phyloP scores from a whole-genome alignment of 2,888 invertebrate species.

The Scelioninae gen. 1 region DNA sequence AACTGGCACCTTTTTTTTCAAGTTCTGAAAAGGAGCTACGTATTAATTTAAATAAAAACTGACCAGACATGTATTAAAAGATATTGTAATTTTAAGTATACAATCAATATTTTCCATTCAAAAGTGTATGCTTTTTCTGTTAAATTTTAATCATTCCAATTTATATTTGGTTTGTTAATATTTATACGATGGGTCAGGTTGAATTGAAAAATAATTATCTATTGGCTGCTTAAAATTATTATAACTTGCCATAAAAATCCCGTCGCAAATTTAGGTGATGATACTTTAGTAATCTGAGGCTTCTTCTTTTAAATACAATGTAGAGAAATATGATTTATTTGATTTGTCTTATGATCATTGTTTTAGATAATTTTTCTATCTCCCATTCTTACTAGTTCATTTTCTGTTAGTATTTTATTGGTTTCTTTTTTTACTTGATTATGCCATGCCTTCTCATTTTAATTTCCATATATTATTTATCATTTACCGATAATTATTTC shows the following conservation, averaged over 20 bases:
- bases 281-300: conserved; percentile 85
- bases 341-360: conserved; percentile 58
- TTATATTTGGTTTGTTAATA: background rate
- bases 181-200: too few species aligned
- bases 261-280: conserved; percentile 78
- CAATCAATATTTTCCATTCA: background rate
- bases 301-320: conserved; percentile 45
- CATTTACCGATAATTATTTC: background rate
- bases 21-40: conserved; percentile 43
- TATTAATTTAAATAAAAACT: background rate
- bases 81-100: conserved; percentile 18
- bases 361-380: conserved; percentile 72
- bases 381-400: conserved; percentile 80
- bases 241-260: conserved; percentile 71
- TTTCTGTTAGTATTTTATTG: conserved; percentile 76
- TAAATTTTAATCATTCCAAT: too few species aligned
- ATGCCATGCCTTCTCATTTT: conserved; percentile 75
- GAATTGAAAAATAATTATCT: too few species aligned
- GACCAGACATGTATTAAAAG: conserved; percentile 30
- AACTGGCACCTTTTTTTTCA: conserved; percentile 37
- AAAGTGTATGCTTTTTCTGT: background rate
- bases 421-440: conserved; percentile 74
- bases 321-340: conserved; percentile 12
- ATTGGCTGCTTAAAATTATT: conserved; percentile 6
- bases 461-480: conserved; percentile 47